Base-by-base conservation (phyloP, 1,140 invertebrate species). In the Drosophila rhopaloa region DNA sequence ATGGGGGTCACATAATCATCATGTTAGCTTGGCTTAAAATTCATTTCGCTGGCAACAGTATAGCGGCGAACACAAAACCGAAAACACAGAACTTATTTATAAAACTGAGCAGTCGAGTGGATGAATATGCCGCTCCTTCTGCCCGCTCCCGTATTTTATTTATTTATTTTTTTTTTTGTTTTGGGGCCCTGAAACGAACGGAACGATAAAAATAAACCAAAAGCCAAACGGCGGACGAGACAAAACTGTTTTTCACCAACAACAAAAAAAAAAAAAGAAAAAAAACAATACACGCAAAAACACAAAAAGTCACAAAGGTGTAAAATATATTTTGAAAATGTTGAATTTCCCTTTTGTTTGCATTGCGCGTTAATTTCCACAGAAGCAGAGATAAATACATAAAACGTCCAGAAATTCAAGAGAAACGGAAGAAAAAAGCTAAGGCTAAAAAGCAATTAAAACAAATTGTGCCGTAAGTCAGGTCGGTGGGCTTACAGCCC, bases 391-490 rank as follows among this genome's bases (percentile, higher is more conserved):
- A 76, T 76, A 76, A 47, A 62, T 54, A 50, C 32, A 59, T 43
- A 67, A 43, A 66, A 63, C 54, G 16, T 9, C 35, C 16, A 9
- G 24, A 53, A 79, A 54, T 55, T 44, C 24, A 38, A 73, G 50
- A 37, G 44, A 44, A 56, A 66, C 24, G 29, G 14, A 43, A 61
- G 43, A 51, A 48, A 60, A 37, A 59, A 57, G 10, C 53, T 54
- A 46, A 81, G 68, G 83, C 83, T 75, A 71, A 88, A 86, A 88
- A 88, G 84, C 80, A 88, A 88, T 88, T 88, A 88, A 88, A 86
- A 89, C 67, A 79, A 89, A 86, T 86, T 86, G 79, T 89, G 84
- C 83, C 83, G 72, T 76, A 83, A 86, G 83, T 88, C 76, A 88
- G 75, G 76, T 81, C 81, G 82, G 83, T 76, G 79, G 82, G 83